Conservation (phyloP, 2,888 invertebrate genomes). For the Galerucella calmariensis region DNA sequence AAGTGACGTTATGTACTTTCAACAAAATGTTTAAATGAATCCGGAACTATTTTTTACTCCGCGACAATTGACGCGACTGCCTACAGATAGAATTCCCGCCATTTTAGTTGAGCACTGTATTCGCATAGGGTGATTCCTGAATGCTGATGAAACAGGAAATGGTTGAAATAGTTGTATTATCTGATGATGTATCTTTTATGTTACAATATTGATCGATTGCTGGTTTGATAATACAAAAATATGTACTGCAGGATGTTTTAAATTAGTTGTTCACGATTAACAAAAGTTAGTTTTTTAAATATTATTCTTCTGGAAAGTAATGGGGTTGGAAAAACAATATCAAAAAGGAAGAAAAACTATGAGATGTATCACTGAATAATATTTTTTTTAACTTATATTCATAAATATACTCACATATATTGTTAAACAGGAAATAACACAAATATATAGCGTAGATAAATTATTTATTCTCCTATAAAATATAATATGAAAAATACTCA, state of each 20-base stretch:
- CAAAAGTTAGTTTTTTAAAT: background rate
- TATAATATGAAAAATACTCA: no score
- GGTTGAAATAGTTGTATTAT: background rate
- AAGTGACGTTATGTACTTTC: conserved; percentile 31
- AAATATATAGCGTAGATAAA: background rate
- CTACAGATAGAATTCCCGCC: conserved; percentile 26
- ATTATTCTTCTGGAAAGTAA: background rate
- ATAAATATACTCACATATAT: no score
- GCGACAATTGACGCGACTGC: conserved; percentile 16
- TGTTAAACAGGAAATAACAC: no score
- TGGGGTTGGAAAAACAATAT: background rate
- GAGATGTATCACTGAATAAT: no score
- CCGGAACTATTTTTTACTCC: conserved; percentile 22
- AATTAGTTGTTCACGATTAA: background rate
- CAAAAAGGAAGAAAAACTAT: no score
- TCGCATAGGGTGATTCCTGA: conserved; percentile 19
- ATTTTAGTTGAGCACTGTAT: conserved; percentile 15
- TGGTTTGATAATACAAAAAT: background rate
- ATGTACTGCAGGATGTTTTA: background rate
- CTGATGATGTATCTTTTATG: background rate
- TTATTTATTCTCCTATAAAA: background rate
- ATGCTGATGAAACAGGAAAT: conserved; percentile 1
- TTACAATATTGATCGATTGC: background rate
- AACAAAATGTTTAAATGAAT: conserved; percentile 22
- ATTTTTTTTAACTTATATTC: no score